Percentiles rank a stretch among this genome's conserved stretches.
Evolutionary conservation across 1,140 invertebrate genomes (phyloP).

Genomic region (Probaryconus sp.): DNA sequence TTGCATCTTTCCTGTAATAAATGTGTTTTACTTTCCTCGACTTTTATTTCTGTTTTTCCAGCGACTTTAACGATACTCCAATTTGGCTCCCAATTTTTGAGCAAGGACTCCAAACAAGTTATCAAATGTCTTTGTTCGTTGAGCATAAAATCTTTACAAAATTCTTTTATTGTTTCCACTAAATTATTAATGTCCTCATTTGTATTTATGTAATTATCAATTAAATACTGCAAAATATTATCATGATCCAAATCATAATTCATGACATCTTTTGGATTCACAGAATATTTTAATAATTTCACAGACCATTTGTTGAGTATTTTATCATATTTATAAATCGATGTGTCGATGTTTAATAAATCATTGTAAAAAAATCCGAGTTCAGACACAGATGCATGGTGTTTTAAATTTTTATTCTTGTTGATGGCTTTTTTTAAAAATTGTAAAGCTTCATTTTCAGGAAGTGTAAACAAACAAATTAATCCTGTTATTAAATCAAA

Average conservation of each 20-base stretch:
- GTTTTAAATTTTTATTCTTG: constrained; percentile 50
- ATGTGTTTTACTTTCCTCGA: constrained; percentile 62
- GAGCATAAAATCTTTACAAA: constrained; percentile 70
- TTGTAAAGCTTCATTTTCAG: constrained; percentile 50
- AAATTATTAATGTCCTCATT: constrained; percentile 44
- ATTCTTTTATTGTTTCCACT: constrained; percentile 67
- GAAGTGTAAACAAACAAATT: constrained; percentile 64
- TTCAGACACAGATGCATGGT: constrained; percentile 1
- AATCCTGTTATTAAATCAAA: constrained; percentile 68
- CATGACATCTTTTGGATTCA: constrained; percentile 67
- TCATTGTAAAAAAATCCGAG: constrained; percentile 2
- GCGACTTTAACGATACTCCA: constrained; percentile 40
- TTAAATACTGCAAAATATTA: constrained; percentile 66
- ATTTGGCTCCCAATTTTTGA: constrained; percentile 73
- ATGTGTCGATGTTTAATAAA: too few relatives aligned
- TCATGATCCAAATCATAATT: constrained; percentile 62
- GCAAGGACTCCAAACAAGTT: constrained; percentile 68
- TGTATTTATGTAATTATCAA: constrained; percentile 56
- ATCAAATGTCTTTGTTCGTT: constrained; percentile 69
- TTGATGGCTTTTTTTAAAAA: constrained; percentile 54
- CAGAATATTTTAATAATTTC: constrained; percentile 61
- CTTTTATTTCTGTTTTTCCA: constrained; percentile 63
- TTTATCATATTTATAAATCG: constrained; percentile 70
- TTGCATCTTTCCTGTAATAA: constrained; percentile 66
- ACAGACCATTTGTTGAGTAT: constrained; percentile 66